Conservation (phyloP, 2,888 invertebrate genomes). For the Drosophila flavopinicola region DNA sequence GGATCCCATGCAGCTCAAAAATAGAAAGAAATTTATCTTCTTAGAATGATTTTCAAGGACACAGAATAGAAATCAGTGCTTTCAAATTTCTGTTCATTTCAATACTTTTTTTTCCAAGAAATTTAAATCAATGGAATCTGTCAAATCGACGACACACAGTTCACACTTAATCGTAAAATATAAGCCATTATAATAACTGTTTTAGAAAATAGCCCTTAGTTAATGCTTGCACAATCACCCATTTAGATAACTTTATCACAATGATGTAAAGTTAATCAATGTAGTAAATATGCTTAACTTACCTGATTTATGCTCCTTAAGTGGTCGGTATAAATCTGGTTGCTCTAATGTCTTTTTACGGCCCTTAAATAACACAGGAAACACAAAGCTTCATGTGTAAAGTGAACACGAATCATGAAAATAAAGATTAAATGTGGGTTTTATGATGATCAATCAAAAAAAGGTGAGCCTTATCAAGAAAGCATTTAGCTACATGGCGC, state of each 20-base stretch:
- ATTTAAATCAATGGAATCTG: too few relatives aligned
- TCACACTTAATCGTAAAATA: too few relatives aligned
- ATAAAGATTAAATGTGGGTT: neutral
- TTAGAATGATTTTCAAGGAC: too few relatives aligned
- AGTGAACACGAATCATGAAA: neutral
- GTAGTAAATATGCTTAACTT: conserved; percentile 26
- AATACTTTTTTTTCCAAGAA: too few relatives aligned
- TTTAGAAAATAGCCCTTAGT: neutral
- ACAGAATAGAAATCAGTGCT: too few relatives aligned
- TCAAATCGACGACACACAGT: too few relatives aligned
- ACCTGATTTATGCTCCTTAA: conserved; percentile 88
- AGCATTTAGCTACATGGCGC: too few relatives aligned
- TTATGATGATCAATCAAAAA: neutral
- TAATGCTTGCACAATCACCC: neutral
- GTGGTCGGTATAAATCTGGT: conserved; percentile 90
- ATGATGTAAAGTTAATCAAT: neutral
- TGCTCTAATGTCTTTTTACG: conserved; percentile 89
- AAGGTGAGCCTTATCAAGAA: neutral
- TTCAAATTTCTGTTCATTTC: too few relatives aligned
- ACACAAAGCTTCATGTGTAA: conserved; percentile 91
- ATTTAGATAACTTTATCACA: neutral
- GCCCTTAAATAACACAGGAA: conserved; percentile 90
- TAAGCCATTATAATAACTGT: too few relatives aligned
- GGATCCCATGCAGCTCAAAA: neutral
- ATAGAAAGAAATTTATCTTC: too few relatives aligned